Conservation (phyloP, 2,113 vertebrate species). For the Microcebus griseorufus region DNA sequence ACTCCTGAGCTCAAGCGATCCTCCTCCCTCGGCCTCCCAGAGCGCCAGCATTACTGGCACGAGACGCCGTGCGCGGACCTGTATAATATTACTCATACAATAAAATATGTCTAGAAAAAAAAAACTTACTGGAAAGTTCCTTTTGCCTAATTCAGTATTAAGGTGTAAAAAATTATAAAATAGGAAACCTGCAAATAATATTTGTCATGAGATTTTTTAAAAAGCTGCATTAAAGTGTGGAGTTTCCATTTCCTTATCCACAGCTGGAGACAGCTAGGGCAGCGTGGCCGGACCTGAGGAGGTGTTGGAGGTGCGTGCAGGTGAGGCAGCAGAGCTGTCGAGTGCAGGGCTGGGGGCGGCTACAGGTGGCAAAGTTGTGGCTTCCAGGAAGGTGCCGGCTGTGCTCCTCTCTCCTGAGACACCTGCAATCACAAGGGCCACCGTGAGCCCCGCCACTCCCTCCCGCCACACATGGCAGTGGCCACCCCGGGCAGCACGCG, state of each 20-base stretch:
- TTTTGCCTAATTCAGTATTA: neutral
- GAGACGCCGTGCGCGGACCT: too few relatives aligned
- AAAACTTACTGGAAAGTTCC: neutral
- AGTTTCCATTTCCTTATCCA: too few relatives aligned
- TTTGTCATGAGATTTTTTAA: neutral
- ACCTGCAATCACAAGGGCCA: constrained; percentile 66
- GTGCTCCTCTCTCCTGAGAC: neutral
- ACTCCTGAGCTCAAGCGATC: too few relatives aligned
- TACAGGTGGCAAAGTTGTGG: fast-evolving
- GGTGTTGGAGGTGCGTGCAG: constrained; percentile 32
- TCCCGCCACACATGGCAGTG: neutral
- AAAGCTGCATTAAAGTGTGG: neutral
- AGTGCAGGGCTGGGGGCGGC: neutral
- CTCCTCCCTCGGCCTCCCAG: too few relatives aligned
- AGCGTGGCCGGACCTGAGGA: constrained; percentile 57
- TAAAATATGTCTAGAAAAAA: neutral
- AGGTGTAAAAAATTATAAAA: neutral
- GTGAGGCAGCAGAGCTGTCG: constrained; percentile 55
- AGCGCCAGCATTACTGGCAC: too few relatives aligned
- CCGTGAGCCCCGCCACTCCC: neutral
- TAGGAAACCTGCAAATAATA: neutral
- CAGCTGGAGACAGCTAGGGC: neutral
- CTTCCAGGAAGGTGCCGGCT: neutral
- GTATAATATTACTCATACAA: neutral
- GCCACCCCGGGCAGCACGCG: neutral